Conservation (phyloP, 2,113 vertebrate genomes). For the Fulica atra region DNA sequence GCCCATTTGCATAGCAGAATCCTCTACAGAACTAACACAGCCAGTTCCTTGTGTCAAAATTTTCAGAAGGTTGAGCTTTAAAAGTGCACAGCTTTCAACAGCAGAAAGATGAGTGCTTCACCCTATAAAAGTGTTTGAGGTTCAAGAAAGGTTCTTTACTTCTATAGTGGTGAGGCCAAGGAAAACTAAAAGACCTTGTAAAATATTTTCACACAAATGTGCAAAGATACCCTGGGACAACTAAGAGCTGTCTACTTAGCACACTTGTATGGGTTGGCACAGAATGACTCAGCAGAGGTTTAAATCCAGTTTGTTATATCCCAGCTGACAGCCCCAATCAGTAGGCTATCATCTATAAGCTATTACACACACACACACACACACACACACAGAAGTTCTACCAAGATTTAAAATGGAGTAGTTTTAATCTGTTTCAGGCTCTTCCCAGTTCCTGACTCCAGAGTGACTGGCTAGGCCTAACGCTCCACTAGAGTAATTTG, state of each 20-base stretch:
- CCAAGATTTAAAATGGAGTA: background rate
- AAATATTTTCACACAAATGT: background rate
- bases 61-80: background rate
- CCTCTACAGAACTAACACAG: slow-evolving; percentile 26
- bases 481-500: background rate
- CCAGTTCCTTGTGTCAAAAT: background rate
- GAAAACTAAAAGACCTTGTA: background rate
- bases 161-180: background rate
- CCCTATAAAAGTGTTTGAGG: background rate
- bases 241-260: background rate
- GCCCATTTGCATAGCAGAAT: slow-evolving; percentile 50
- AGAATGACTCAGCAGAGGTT: background rate
- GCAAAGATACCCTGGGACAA: background rate
- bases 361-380: background rate
- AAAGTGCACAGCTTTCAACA: slow-evolving; percentile 24
- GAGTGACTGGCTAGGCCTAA: background rate
- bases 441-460: background rate
- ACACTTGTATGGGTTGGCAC: background rate
- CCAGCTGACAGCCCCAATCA: background rate
- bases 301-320: background rate
- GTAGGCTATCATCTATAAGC: background rate
- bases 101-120: slow-evolving; percentile 17
- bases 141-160: background rate
- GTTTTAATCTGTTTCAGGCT: background rate
- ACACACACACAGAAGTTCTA: background rate